A percentile compares a stretch with the other conserved stretches of the same genome.
Conservation (phyloP, 2,113 vertebrate species). For the Shinisaurus crocodilurus region DNA sequence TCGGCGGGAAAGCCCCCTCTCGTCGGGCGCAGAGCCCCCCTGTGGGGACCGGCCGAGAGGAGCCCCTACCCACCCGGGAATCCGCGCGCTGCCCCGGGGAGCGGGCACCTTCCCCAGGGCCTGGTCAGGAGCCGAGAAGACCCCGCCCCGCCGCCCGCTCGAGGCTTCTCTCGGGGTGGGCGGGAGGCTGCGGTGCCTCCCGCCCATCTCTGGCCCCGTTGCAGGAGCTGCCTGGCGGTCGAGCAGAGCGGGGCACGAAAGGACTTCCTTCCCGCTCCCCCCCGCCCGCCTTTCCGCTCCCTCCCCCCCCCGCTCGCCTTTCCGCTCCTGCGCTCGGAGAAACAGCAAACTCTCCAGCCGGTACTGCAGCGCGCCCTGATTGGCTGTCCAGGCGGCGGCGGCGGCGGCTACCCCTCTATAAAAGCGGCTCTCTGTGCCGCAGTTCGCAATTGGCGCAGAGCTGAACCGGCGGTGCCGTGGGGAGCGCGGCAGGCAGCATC, state of each 20-base stretch:
- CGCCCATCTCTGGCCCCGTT: not conserved
- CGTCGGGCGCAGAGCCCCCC: not conserved
- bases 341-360: constrained; percentile 59
- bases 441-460: constrained; percentile 84
- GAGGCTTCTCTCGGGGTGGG: not conserved
- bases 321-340: constrained; percentile 41
- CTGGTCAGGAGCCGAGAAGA: not conserved
- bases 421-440: constrained; percentile 76
- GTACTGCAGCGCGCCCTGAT: constrained; percentile 76
- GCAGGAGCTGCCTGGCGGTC: too few species aligned
- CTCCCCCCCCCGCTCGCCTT: not conserved
- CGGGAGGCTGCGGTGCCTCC: not conserved
- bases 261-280: too few species aligned
- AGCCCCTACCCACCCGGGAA: not conserved
- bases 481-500: constrained; percentile 75
- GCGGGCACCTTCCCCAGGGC: not conserved
- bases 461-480: too few species aligned
- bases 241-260: too few species aligned
- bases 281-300: too few species aligned
- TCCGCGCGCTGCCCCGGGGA: not conserved
- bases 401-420: constrained; percentile 71
- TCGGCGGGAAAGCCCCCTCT: not conserved
- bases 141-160: not conserved
- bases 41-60: not conserved
- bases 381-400: constrained; percentile 61